These are phyloP conservation scores for Syndactyla subalaris DNA, from an alignment of 2,797 vertebrate species.

Conservation along the genomic window DNA sequence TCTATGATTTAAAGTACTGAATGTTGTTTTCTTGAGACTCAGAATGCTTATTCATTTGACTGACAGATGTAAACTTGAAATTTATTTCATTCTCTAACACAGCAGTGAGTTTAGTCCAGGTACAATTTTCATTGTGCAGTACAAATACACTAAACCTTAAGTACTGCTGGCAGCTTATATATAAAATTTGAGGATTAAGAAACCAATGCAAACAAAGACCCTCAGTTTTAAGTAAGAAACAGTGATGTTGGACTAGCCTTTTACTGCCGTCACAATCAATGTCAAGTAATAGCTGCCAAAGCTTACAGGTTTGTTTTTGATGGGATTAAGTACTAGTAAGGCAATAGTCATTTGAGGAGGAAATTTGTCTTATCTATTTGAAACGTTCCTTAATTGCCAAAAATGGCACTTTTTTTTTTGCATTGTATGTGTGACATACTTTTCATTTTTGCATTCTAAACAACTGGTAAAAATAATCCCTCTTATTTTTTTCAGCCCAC, in stretches of 20 bases:
- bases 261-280: not conserved
- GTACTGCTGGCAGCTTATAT: not conserved
- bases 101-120: constrained; percentile 3
- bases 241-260: not conserved
- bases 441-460: not conserved
- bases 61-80: not conserved
- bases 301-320: not conserved
- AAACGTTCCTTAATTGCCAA: not conserved
- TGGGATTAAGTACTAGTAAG: not conserved
- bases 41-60: not conserved
- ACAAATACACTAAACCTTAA: constrained; percentile 1
- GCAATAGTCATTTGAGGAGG: not conserved
- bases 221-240: not conserved
- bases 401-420: not conserved
- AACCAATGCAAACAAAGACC: not conserved
- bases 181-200: not conserved
- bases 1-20: not conserved
- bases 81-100: not conserved
- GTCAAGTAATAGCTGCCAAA: not conserved
- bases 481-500: constrained; percentile 79
- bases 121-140: not conserved
- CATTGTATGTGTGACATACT: not conserved
- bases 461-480: not conserved
- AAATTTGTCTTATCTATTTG: not conserved
- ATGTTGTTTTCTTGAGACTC: not conserved